Conservation (phyloP, 1,140 invertebrate species). For the Helicoverpa armigera region DNA sequence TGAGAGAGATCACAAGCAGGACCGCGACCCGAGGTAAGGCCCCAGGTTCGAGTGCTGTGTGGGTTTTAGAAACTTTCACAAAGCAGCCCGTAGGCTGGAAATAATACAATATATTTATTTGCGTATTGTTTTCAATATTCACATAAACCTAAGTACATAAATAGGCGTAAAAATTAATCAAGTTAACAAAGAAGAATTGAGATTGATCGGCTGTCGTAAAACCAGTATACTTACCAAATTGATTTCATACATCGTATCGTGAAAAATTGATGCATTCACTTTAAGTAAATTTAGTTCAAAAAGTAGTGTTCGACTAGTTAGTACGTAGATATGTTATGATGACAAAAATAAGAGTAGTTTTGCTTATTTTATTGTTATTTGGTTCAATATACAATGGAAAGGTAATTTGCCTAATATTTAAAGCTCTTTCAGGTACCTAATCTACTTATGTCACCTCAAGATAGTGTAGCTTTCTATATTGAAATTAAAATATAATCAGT, state of each 20-base stretch:
- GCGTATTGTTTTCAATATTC: not conserved
- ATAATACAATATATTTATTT: too few species aligned
- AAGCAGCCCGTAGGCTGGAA: not conserved
- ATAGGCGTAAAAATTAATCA: constrained; percentile 44
- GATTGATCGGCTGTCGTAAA: constrained; percentile 36
- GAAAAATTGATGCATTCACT: not conserved
- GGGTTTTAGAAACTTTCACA: not conserved
- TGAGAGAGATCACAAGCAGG: too few species aligned
- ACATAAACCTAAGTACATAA: not conserved
- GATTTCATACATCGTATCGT: constrained; percentile 29
- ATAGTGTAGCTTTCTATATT: too few species aligned
- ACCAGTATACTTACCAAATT: constrained; percentile 16
- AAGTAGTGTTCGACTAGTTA: not conserved
- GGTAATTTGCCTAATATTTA: not conserved
- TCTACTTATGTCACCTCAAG: too few species aligned
- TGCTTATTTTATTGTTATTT: constrained; percentile 9
- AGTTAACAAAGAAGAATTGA: constrained; percentile 23
- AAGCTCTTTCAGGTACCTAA: not conserved
- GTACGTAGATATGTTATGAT: constrained; percentile 23
- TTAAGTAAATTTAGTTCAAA: constrained; percentile 14
- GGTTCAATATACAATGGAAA: constrained; percentile 1
- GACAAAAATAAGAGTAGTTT: not conserved
- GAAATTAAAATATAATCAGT: too few species aligned
- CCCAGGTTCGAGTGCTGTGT: too few species aligned
- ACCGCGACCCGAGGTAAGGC: too few species aligned